Base-by-base conservation (phyloP, 2,888 invertebrate genomes). In the Noctua comes region DNA sequence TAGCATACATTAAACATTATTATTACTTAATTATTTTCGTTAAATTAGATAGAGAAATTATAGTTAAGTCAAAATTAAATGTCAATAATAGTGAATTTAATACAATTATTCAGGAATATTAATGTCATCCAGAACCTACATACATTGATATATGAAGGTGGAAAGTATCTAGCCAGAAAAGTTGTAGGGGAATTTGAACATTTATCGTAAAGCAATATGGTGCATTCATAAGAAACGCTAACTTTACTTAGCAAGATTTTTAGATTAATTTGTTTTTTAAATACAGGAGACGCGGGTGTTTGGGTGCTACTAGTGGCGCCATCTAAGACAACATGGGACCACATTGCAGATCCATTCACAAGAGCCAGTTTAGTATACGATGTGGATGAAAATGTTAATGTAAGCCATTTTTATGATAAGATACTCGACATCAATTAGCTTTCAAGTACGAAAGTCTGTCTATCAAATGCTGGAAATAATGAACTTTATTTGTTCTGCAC, bases 221-320 rank as follows among this genome's bases (percentile, higher is more conserved):
- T 24, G 21, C 40, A 43, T 31, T 72, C 72, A 11, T 65, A 10
- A 24, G 21, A 24, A 24, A 24, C 13, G 40, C 40, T 8, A 51
- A 36, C 31, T 13, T 51, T 16, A 27, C 21, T 46, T 68, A 11
- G 21, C 27, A 27, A 40, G 21, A n/a, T 2, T 62, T 27, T 18
- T 18, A n/a, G 5, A n/a, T 64, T 18, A 7, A 13, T 51, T 21
- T 76, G 1, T 66, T 51, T 18, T 8, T 1, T 6, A 2, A 54
- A 76, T 78, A 2, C 18, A 86, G 88, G 77, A 11, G 88, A 88
- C 62, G 43, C 43, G 1, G 93, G 93, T 0, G 84, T 91, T 0
- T 96, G 96, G 96, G 93, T 95, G 0, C 79, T 96, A 1, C 76
- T 94, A 18, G 93, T 96, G 54, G 93, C 93, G 0, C 96, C 96